Percentiles rank a stretch among this genome's conserved stretches.
Evolutionary conservation across 1,140 invertebrate species (phyloP).

Genomic region (Neuroterus valhalla): DNA sequence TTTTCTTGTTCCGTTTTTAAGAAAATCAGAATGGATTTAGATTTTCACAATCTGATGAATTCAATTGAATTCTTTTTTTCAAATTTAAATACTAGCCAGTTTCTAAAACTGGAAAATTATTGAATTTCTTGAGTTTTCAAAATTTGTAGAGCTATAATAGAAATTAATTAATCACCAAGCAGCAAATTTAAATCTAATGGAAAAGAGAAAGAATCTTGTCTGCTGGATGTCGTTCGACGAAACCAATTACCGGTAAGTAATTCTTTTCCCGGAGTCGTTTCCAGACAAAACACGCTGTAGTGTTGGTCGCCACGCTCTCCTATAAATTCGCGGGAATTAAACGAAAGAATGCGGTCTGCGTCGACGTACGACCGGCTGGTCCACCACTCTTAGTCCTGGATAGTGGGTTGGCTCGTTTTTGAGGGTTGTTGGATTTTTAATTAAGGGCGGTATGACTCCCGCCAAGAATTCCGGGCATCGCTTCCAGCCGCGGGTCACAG

Average conservation of each 20-base stretch:
- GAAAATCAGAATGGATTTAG: neutral
- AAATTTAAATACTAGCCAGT: no score
- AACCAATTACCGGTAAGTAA: conserved; percentile 70
- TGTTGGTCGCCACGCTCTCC: conserved; percentile 66
- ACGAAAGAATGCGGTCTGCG: conserved; percentile 75
- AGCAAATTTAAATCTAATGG: neutral
- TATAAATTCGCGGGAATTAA: conserved; percentile 76
- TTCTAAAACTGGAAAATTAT: no score
- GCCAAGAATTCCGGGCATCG: conserved; percentile 73
- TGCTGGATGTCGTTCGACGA: conserved; percentile 56
- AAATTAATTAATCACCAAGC: neutral
- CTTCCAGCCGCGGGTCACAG: conserved; percentile 45
- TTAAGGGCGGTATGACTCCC: conserved; percentile 74
- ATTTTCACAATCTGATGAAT: no score
- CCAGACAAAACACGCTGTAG: conserved; percentile 56
- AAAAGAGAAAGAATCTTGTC: conserved; percentile 44
- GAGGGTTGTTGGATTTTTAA: conserved; percentile 76
- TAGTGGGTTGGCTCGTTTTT: conserved; percentile 59
- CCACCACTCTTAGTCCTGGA: conserved; percentile 63
- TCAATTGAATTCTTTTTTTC: no score
- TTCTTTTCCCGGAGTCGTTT: conserved; percentile 66
- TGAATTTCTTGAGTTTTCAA: no score
- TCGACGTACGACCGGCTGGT: conserved; percentile 68
- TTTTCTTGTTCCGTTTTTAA: neutral
- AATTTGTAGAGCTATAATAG: no score